phyloP scores from a whole-genome alignment of 2,888 invertebrate genomes.

The Apamea epomidion region DNA sequence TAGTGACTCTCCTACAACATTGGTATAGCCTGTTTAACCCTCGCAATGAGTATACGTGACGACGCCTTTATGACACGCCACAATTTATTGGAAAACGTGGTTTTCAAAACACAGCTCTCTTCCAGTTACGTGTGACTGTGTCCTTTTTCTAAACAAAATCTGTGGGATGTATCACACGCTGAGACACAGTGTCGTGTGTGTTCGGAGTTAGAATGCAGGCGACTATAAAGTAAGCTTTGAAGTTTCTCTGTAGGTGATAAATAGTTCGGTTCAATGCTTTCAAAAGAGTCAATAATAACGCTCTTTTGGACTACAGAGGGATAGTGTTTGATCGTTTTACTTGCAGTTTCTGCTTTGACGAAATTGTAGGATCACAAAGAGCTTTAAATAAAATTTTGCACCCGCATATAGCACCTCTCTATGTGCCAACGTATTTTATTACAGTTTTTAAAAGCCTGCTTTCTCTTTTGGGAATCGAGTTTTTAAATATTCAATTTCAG shows the following conservation, averaged over 20 bases:
- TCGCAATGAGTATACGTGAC: constrained; percentile 78
- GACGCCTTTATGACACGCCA: constrained; percentile 75
- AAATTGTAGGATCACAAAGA: constrained; percentile 27
- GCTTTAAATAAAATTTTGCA: constrained; percentile 12
- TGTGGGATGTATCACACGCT: constrained; percentile 23
- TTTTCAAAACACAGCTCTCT: constrained; percentile 71
- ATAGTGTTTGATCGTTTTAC: constrained; percentile 40
- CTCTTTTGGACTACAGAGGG: constrained; percentile 44
- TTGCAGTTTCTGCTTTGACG: constrained; percentile 35
- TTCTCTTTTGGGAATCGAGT: background rate
- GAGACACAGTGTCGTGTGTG: constrained; percentile 53
- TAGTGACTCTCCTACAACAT: constrained; percentile 46
- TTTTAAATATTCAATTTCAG: background rate
- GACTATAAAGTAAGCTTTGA: constrained; percentile 64
- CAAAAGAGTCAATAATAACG: constrained; percentile 59
- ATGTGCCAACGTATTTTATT: background rate
- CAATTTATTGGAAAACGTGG: constrained; percentile 84
- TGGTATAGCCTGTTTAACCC: constrained; percentile 69
- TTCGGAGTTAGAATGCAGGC: constrained; percentile 31
- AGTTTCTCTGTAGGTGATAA: constrained; percentile 65
- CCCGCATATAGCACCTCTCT: background rate
- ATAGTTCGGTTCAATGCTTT: constrained; percentile 66
- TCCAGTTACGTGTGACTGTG: constrained; percentile 65
- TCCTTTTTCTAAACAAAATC: constrained; percentile 38
- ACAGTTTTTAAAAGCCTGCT: background rate